Base-by-base conservation (phyloP, 2,888 invertebrate genomes). In the Tuta absoluta region DNA sequence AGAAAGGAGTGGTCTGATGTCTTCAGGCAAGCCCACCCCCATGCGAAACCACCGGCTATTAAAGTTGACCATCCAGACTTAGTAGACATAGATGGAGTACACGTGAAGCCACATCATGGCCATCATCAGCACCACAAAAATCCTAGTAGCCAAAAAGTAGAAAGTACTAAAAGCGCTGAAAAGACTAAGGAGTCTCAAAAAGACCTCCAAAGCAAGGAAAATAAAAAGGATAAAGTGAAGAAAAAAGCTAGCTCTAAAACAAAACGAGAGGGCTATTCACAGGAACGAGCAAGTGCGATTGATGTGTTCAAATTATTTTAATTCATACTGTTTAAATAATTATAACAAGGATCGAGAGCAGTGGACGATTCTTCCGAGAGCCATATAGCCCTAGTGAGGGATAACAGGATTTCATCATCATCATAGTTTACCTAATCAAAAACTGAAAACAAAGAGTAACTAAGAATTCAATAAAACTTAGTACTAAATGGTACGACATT, bases 1-100 rank as follows among this genome's bases (percentile, higher is more conserved):
- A 48, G 45, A n/a, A 48, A 38, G n/a, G 61, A 61, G 21, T 61
- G 61, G 61, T 61, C 61, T 8, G 61, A 61, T 11, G 33, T 49
- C 2, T 48, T 21, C 17, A 61, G 61, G 12, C 48, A 61, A 17
- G 48, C 61, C 10, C 61, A 61, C 8, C 23, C 45, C 14, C 48
- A 23, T 19, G 8, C n/a, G 1, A 56, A 56, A 28, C 28, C 56
- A n/a, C 56, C 10, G 14, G 17, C 61, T 17, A 11, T 61, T 17
- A 48, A 48, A 19, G 14, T 61, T 4, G 61, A 61, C 61, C 61
- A 61, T 12, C 61, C 61, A 28, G 61, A 61, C 19, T 12, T 61
- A 19, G 4, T 11, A 8, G 61, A 61, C 23, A 61, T 61, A 2
- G 61, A 61, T n/a, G 61, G 61, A 11, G n/a, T 61, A 12, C 56